Evolutionary conservation across 2,113 vertebrate genomes (phyloP).

Genomic region (Entomyzon cyanotis): DNA sequence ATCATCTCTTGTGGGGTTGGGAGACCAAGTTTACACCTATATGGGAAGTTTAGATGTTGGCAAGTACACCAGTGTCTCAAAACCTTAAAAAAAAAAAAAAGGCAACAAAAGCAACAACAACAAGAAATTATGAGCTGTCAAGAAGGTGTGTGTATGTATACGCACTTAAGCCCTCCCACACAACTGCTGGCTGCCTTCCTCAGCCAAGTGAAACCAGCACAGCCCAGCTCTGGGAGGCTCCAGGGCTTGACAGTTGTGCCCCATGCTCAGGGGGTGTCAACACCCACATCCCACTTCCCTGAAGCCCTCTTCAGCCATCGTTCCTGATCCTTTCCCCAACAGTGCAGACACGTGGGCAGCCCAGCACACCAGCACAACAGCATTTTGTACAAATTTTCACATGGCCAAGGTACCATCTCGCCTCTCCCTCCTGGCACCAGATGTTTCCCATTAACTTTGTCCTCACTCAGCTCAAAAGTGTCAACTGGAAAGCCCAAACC

Average conservation of each 20-base stretch:
- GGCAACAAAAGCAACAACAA: neutral
- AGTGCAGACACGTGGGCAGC: fast-evolving
- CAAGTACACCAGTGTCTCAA: neutral
- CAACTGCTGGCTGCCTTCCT: neutral
- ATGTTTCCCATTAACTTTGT: neutral
- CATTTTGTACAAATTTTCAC: neutral
- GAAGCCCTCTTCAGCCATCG: fast-evolving
- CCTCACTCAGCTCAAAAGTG: neutral
- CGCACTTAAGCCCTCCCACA: fast-evolving
- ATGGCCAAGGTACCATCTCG: fast-evolving
- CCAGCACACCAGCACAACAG: fast-evolving
- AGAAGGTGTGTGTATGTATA: fast-evolving
- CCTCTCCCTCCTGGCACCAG: neutral
- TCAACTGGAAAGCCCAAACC: neutral
- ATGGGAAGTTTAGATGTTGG: neutral
- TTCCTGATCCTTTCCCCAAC: neutral
- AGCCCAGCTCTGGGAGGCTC: neutral
- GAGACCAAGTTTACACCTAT: neutral
- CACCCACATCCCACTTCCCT: neutral
- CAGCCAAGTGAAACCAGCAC: neutral
- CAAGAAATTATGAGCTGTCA: neutral
- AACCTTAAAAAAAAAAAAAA: neutral
- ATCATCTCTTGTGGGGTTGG: neutral
- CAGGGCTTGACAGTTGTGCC: neutral
- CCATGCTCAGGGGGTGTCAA: fast-evolving